Conservation (phyloP, 2,797 vertebrate genomes). For the Harpagifer antarcticus region DNA sequence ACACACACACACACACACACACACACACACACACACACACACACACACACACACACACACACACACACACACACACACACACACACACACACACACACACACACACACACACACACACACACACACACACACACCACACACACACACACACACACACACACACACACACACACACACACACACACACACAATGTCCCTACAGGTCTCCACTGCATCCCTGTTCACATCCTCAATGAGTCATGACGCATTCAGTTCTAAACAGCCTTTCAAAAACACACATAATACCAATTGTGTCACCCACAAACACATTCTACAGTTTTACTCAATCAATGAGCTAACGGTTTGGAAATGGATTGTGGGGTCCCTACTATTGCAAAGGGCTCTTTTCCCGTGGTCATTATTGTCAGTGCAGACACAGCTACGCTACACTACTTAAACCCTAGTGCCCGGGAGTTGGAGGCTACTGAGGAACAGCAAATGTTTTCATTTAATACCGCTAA, state of each 20-base stretch:
- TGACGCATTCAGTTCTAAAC: constrained; percentile 75
- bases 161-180: too few species aligned
- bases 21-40: constrained; percentile 11
- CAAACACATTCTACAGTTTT: constrained; percentile 34
- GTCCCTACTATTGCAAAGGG: constrained; percentile 55
- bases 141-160: too few species aligned
- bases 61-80: constrained; percentile 4
- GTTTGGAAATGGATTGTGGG: constrained; percentile 65
- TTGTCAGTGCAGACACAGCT: constrained; percentile 65
- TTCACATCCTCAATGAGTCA: constrained; percentile 67
- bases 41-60: constrained; percentile 1
- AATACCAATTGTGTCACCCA: constrained; percentile 37
- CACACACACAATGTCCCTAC: not conserved
- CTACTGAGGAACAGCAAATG: constrained; percentile 73
- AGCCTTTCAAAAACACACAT: constrained; percentile 53
- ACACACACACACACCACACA: too few species aligned
- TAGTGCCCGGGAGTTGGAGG: constrained; percentile 65
- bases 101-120: too few species aligned
- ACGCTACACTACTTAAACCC: constrained; percentile 73
- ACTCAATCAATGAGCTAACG: constrained; percentile 65
- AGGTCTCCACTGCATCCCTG: constrained; percentile 46
- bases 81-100: not conserved
- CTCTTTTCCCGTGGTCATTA: constrained; percentile 72
- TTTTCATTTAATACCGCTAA: constrained; percentile 81
- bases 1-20: constrained; percentile 4